Conservation (phyloP, 2,113 vertebrate genomes). For the Axis porcinus region DNA sequence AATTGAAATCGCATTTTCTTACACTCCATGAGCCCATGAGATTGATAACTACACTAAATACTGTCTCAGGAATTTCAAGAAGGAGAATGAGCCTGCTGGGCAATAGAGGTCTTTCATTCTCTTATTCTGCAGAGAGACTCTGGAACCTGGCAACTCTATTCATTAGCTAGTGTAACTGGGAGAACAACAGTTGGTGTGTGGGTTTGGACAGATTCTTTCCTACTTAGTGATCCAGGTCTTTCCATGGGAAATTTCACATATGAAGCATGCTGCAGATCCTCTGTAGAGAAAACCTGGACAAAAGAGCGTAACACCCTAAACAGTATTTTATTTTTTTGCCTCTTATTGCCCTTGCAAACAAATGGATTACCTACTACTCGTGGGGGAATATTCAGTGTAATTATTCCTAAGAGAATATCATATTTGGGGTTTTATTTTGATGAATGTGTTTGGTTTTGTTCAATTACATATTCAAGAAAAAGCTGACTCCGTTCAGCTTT, state of each 20-base stretch:
- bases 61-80: not conserved
- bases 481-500: not conserved
- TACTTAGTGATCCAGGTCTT: not conserved
- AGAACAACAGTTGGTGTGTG: not conserved
- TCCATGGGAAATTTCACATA: not conserved
- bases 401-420: not conserved
- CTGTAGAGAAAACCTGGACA: not conserved
- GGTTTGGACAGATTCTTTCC: not conserved
- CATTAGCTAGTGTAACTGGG: not conserved
- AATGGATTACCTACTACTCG: not conserved
- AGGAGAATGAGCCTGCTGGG: not conserved
- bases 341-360: not conserved
- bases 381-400: not conserved
- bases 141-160: not conserved
- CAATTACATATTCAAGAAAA: not conserved
- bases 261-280: not conserved
- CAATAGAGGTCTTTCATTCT: not conserved
- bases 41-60: not conserved
- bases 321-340: not conserved
- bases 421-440: not conserved
- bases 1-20: slow-evolving; percentile 33
- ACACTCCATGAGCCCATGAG: not conserved
- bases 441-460: not conserved
- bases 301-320: not conserved
- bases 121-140: not conserved